These are phyloP conservation scores for Chondrilla cf. caribensis DNA, from an alignment of 37 sponge, comb jelly and placozoan species.

Conservation along the genomic window DNA sequence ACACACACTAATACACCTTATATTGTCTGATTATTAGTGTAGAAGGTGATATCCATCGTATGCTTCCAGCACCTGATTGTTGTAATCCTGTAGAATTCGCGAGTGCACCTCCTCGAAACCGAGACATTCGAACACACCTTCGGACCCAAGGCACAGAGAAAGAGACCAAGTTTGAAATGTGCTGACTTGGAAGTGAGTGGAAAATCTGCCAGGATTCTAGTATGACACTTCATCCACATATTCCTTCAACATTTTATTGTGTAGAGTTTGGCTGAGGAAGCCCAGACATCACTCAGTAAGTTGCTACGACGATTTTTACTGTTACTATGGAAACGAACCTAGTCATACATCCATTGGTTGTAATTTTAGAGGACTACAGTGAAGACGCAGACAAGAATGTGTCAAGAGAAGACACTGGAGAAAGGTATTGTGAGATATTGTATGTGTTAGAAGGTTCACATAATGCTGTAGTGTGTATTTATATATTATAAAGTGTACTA, in stretches of 20 bases:
- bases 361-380: conserved; percentile 43
- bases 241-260: too few relatives aligned
- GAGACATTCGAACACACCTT: conserved; percentile 91
- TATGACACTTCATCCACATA: not conserved
- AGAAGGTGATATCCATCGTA: too few relatives aligned
- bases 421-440: conserved; percentile 47
- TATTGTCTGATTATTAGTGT: too few relatives aligned
- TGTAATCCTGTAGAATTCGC: conserved; percentile 52
- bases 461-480: conserved; percentile 16
- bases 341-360: too few relatives aligned
- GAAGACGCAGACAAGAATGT: conserved; percentile 55
- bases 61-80: too few relatives aligned
- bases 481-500: not conserved
- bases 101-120: conserved; percentile 91
- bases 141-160: conserved; percentile 89
- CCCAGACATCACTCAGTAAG: not conserved
- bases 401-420: conserved; percentile 53
- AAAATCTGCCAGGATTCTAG: too few relatives aligned
- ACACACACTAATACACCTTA: not conserved
- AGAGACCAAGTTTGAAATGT: conserved; percentile 65
- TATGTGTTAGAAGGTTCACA: not conserved
- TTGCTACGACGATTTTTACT: too few relatives aligned
- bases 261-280: not conserved
- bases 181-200: conserved; percentile 66
- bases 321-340: too few relatives aligned